Evolutionary conservation across 1,140 invertebrate species (phyloP).

Genomic region (Ostrea denselamellosa): DNA sequence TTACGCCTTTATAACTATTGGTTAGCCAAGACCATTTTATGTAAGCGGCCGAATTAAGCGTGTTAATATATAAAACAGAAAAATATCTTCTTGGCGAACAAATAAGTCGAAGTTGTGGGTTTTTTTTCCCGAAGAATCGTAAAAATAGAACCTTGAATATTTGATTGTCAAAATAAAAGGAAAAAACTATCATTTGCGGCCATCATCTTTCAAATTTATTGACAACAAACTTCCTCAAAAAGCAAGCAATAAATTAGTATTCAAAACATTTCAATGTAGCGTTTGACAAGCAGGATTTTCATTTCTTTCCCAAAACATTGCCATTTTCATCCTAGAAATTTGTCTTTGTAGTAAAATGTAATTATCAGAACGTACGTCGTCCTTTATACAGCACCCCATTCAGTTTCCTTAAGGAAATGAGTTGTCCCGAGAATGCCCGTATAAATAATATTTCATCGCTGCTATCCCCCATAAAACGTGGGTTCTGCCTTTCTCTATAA

Average conservation of each 20-base stretch:
- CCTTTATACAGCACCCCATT: slow-evolving; percentile 38
- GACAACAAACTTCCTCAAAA: slow-evolving; percentile 22
- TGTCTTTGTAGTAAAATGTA: slow-evolving; percentile 44
- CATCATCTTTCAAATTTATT: slow-evolving; percentile 30
- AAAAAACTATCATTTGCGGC: slow-evolving; percentile 12
- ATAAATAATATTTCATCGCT: slow-evolving; percentile 58
- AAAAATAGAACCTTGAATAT: slow-evolving; percentile 11
- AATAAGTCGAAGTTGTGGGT: no score
- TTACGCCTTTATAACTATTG: no score
- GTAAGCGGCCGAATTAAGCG: no score
- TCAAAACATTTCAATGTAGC: neutral
- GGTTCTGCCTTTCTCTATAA: slow-evolving; percentile 48
- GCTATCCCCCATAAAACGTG: slow-evolving; percentile 42
- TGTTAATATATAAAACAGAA: no score
- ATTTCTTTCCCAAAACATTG: neutral
- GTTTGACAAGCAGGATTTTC: slow-evolving; percentile 16
- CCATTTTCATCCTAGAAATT: slow-evolving; percentile 4
- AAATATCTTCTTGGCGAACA: no score
- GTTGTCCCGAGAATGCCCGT: slow-evolving; percentile 50
- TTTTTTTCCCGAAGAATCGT: neutral
- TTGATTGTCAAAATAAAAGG: slow-evolving; percentile 20
- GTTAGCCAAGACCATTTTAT: no score
- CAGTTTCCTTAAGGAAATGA: slow-evolving; percentile 59
- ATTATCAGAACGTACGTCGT: slow-evolving; percentile 42
- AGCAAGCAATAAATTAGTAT: slow-evolving; percentile 10